Percentiles rank a stretch among this genome's conserved stretches.
phyloP scores from a whole-genome alignment of 92 coral and sea anemone genomes.

The Siderastrea radians region DNA sequence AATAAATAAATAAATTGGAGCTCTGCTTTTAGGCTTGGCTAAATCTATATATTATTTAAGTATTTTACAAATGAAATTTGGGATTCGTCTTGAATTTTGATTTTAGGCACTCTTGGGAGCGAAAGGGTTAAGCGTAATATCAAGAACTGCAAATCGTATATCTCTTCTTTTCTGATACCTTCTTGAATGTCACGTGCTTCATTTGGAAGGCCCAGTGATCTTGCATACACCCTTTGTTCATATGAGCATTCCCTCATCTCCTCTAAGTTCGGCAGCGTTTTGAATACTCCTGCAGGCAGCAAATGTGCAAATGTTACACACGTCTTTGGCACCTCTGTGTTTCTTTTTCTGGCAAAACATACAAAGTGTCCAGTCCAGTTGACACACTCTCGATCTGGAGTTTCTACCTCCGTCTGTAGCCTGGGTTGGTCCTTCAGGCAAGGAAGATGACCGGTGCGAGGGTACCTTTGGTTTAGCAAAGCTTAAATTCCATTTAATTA shows the following conservation, averaged over 20 bases:
- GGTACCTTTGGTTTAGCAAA: constrained; percentile 47
- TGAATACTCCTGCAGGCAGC: constrained; percentile 14
- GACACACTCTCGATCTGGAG: neutral
- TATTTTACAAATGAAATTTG: too few relatives aligned
- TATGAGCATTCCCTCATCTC: neutral
- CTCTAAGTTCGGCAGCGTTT: neutral
- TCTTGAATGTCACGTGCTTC: neutral
- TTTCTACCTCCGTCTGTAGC: neutral
- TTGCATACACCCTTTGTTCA: neutral
- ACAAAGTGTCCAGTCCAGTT: constrained; percentile 16
- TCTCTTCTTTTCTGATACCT: constrained; percentile 21
- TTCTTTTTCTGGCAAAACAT: constrained; percentile 23
- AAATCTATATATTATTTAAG: too few relatives aligned
- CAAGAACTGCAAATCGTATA: constrained; percentile 32
- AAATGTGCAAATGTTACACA: neutral
- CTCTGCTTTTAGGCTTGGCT: too few relatives aligned
- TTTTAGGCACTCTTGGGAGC: too few relatives aligned
- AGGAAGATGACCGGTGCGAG: constrained; percentile 1
- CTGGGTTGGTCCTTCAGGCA: neutral
- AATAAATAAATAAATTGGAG: too few relatives aligned
- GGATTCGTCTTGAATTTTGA: too few relatives aligned
- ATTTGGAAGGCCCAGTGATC: constrained; percentile 36
- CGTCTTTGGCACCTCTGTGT: neutral
- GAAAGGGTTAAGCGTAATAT: constrained; percentile 17
- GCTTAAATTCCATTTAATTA: constrained; percentile 37